phyloP scores from a whole-genome alignment of 2,888 invertebrate species.

The Thereva unica region DNA sequence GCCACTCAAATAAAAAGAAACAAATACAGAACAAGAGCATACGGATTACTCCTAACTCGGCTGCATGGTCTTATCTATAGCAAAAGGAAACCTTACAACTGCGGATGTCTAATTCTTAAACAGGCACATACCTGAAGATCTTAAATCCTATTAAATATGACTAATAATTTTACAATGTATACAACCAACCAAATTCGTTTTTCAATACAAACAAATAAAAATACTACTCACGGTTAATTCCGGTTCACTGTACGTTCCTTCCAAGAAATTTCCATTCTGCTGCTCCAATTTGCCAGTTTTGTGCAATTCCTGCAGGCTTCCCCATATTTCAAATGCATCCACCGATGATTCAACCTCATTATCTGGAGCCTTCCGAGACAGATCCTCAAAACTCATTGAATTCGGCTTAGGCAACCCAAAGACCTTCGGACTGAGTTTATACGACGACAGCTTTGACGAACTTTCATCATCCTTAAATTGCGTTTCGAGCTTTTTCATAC shows the following conservation, averaged over 20 bases:
- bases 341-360: conserved; percentile 48
- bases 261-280: conserved; percentile 45
- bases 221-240: conserved; percentile 62
- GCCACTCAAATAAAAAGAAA: too few relatives aligned
- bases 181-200: too few relatives aligned
- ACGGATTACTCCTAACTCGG: too few relatives aligned
- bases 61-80: too few relatives aligned
- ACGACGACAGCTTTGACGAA: conserved; percentile 52
- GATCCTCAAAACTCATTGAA: conserved; percentile 54
- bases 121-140: neutral
- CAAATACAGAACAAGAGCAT: too few relatives aligned
- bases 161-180: too few relatives aligned
- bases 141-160: too few relatives aligned
- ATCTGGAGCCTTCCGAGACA: conserved; percentile 48
- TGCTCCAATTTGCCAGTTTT: conserved; percentile 40
- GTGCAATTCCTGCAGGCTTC: conserved; percentile 68
- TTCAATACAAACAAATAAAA: neutral
- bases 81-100: neutral
- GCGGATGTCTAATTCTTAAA: neutral
- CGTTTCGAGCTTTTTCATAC: conserved; percentile 38
- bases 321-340: conserved; percentile 60
- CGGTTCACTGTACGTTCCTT: conserved; percentile 69
- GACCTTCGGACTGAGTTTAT: conserved; percentile 70
- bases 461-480: conserved; percentile 57
- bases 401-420: conserved; percentile 59